phyloP scores from a whole-genome alignment of 2,797 vertebrate genomes.

The Sebastes paucispinis region DNA sequence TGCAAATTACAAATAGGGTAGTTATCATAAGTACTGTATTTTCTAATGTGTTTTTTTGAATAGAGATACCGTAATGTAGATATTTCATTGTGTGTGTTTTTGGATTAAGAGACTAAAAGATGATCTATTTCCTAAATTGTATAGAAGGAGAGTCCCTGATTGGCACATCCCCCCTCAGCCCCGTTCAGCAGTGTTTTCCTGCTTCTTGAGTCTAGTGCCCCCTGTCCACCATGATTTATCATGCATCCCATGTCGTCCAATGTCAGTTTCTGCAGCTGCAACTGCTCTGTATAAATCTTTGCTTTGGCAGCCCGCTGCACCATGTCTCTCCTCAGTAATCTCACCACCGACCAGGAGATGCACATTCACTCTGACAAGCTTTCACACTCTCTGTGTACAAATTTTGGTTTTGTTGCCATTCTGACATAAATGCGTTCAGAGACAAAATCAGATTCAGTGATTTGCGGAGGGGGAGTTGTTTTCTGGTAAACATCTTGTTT shows the following conservation, averaged over 20 bases:
- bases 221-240: constrained; percentile 82
- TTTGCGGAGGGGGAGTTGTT: constrained; percentile 49
- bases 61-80: background rate
- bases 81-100: background rate
- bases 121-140: constrained; percentile 13
- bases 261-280: constrained; percentile 82
- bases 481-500: constrained; percentile 68
- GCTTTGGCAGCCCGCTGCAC: constrained; percentile 74
- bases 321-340: constrained; percentile 72
- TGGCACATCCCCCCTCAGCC: constrained; percentile 30
- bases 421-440: constrained; percentile 44
- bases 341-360: constrained; percentile 65
- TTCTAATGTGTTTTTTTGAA: background rate
- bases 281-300: constrained; percentile 84
- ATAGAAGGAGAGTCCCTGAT: constrained; percentile 17
- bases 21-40: background rate
- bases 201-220: constrained; percentile 74
- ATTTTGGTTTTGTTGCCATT: constrained; percentile 57
- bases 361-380: constrained; percentile 71
- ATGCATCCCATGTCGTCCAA: constrained; percentile 77
- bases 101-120: background rate
- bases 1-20: background rate
- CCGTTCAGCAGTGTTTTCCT: constrained; percentile 61
- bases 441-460: constrained; percentile 60
- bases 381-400: constrained; percentile 59